Percentiles rank a stretch among this genome's conserved stretches.
phyloP scores from a whole-genome alignment of 2,113 vertebrate species.

The Caloenas nicobarica region DNA sequence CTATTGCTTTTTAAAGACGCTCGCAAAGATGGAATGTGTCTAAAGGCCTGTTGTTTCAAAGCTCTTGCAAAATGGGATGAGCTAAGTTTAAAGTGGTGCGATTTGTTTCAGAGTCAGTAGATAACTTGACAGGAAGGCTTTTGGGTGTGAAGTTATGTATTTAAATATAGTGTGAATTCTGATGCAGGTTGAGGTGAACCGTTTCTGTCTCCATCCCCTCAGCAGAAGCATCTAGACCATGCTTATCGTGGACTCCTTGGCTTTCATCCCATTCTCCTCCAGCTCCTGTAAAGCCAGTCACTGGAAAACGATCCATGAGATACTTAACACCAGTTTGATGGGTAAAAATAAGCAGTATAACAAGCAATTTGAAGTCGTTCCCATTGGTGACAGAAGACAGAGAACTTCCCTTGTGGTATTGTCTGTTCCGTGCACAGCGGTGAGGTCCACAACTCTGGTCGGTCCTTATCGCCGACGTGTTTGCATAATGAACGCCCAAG shows the following conservation, averaged over 20 bases:
- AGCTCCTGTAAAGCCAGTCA: not conserved
- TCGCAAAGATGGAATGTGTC: not conserved
- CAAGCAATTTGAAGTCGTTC: not conserved
- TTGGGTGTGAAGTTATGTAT: not conserved
- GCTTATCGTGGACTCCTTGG: not conserved
- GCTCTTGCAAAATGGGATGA: not conserved
- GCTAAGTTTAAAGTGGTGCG: not conserved
- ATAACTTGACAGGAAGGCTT: not conserved
- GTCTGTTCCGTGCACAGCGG: not conserved
- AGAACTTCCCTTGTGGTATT: accelerated
- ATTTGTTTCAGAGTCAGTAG: not conserved
- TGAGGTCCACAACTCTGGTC: accelerated
- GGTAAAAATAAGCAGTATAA: not conserved
- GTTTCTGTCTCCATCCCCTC: not conserved
- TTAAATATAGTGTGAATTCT: not conserved
- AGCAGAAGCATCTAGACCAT: accelerated
- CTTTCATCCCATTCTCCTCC: not conserved
- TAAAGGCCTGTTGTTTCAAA: not conserved
- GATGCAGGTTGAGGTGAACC: not conserved
- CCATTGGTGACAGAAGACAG: not conserved
- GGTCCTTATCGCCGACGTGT: not conserved
- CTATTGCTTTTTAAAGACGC: not conserved
- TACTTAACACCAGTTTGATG: not conserved
- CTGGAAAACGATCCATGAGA: not conserved
- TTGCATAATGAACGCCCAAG: not conserved